These are phyloP conservation scores for Anticlea derivata DNA, from an alignment of 2,888 invertebrate genomes.

Conservation along the genomic window DNA sequence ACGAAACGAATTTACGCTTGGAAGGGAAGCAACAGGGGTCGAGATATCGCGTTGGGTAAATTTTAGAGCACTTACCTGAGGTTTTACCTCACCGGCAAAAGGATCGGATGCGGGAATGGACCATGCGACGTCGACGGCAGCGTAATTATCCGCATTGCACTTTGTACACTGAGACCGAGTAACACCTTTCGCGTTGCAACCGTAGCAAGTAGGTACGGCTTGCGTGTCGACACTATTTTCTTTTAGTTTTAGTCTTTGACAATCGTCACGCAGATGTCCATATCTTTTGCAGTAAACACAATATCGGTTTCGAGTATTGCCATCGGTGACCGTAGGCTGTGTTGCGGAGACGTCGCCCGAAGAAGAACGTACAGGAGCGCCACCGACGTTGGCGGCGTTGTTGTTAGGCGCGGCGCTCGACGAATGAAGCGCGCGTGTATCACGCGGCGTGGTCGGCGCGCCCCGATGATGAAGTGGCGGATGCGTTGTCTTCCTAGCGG, in stretches of 20 bases:
- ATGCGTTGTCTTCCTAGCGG: background rate
- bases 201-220: background rate
- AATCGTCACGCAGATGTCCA: background rate
- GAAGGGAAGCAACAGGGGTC: no score
- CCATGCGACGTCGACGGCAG: background rate
- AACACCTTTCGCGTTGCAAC: background rate
- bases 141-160: background rate
- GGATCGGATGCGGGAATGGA: background rate
- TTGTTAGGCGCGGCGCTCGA: background rate
- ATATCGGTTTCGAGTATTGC: no score
- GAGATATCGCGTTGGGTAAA: background rate
- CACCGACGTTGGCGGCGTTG: no score
- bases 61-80: background rate
- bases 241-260: no score
- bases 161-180: background rate
- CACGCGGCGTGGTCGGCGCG: background rate
- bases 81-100: background rate
- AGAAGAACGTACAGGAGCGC: background rate
- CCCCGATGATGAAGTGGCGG: background rate
- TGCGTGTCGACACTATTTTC: no score
- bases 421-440: background rate
- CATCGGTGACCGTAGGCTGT: no score
- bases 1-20: background rate
- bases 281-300: background rate
- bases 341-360: no score